These are phyloP conservation scores for Ophion slaviceki DNA, from an alignment of 2,888 invertebrate genomes.

Conservation along the genomic window DNA sequence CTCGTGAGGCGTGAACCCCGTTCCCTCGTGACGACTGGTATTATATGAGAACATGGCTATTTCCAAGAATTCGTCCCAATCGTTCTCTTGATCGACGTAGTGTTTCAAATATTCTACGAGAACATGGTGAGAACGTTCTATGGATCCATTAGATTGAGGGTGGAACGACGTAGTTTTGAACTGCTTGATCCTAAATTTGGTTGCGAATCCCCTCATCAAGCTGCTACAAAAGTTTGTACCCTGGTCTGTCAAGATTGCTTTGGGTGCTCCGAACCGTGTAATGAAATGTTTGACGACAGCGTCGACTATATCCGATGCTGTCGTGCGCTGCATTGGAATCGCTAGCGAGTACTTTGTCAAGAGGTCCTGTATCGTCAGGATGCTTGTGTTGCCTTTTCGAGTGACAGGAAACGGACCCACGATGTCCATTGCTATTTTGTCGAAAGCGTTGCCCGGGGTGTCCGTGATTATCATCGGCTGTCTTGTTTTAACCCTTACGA, in stretches of 20 bases:
- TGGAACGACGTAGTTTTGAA: constrained; percentile 48
- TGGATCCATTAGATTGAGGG: constrained; percentile 54
- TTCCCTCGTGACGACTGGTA: constrained; percentile 50
- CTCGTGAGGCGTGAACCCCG: constrained; percentile 58
- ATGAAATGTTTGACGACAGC: constrained; percentile 38
- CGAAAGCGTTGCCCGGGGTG: not conserved
- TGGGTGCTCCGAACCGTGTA: constrained; percentile 38
- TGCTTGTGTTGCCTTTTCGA: constrained; percentile 57
- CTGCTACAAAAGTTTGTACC: constrained; percentile 57
- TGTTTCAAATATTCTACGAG: constrained; percentile 63
- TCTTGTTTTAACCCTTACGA: not conserved
- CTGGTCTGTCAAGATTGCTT: constrained; percentile 52
- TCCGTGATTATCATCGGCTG: constrained; percentile 37
- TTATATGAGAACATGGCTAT: constrained; percentile 62
- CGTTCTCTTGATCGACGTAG: constrained; percentile 19
- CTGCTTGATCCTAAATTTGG: constrained; percentile 41
- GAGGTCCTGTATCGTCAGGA: constrained; percentile 56
- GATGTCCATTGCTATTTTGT: constrained; percentile 44
- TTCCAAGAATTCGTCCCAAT: constrained; percentile 55
- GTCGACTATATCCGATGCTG: constrained; percentile 34
- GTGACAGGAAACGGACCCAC: constrained; percentile 60
- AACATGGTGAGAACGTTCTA: constrained; percentile 50
- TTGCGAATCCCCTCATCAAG: constrained; percentile 48
- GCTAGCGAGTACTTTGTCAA: constrained; percentile 55
- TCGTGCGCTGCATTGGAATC: constrained; percentile 17